Percentiles rank a stretch among this genome's conserved stretches.
These are phyloP conservation scores for Diphyllodes magnificus DNA, from an alignment of 2,113 vertebrate species.

Conservation along the genomic window DNA sequence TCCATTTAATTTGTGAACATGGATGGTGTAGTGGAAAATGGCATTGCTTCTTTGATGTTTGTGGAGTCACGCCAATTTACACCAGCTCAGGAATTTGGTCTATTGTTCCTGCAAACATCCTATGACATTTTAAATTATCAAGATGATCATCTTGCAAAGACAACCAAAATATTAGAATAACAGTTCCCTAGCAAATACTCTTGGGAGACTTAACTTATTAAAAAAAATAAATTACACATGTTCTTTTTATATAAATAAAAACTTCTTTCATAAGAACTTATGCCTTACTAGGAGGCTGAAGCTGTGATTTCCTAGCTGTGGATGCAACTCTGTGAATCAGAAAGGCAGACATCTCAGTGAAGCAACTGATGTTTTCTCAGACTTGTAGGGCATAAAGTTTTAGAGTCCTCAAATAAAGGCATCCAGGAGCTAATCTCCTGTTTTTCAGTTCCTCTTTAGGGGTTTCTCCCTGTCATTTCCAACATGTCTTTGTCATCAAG, in stretches of 20 bases:
- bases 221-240: background rate
- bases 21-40: conserved; percentile 28
- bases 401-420: background rate
- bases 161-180: conserved; percentile 21
- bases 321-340: background rate
- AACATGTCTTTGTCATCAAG: background rate
- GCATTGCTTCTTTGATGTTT: conserved; percentile 10
- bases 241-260: conserved; percentile 17
- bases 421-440: background rate
- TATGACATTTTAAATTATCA: conserved; percentile 29
- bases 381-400: background rate
- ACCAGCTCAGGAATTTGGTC: conserved; percentile 30
- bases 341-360: background rate
- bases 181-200: background rate
- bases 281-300: background rate
- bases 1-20: conserved; percentile 45
- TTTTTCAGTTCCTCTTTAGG: background rate
- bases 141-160: conserved; percentile 1
- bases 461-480: background rate
- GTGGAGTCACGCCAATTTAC: background rate
- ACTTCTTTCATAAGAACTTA: background rate
- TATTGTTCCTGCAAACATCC: conserved; percentile 19
- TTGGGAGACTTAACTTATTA: background rate
- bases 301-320: background rate
- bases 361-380: background rate